These are phyloP conservation scores for Calliphora vomitoria DNA, from an alignment of 2,888 invertebrate species.

Conservation along the genomic window DNA sequence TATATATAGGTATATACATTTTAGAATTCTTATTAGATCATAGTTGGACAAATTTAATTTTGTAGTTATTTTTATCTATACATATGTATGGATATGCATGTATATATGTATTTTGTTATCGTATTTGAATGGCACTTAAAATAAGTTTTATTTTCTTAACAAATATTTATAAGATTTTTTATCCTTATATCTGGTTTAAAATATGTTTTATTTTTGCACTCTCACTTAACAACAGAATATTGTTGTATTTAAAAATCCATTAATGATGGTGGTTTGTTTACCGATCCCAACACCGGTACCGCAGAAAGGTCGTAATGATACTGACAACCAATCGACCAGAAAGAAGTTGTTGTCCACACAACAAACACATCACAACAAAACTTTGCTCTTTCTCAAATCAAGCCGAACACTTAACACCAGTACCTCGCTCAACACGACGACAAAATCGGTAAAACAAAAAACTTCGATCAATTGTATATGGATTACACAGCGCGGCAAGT, in stretches of 20 bases:
- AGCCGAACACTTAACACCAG: conserved; percentile 51
- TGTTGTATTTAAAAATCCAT: background rate
- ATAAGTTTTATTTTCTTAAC: background rate
- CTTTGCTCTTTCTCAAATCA: conserved; percentile 56
- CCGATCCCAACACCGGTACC: conserved; percentile 78
- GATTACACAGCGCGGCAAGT: no score
- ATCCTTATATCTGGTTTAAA: background rate
- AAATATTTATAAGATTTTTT: conserved; percentile 22
- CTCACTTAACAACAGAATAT: conserved; percentile 22
- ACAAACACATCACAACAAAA: conserved; percentile 32
- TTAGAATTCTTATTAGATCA: background rate
- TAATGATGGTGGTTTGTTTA: conserved; percentile 54
- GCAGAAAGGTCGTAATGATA: conserved; percentile 81
- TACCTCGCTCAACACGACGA: background rate
- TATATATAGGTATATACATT: background rate
- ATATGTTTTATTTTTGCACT: conserved; percentile 22
- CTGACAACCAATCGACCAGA: conserved; percentile 82
- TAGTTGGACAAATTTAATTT: background rate
- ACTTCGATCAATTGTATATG: no score
- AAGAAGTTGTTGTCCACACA: conserved; percentile 75
- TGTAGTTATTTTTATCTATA: background rate
- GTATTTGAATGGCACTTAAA: conserved; percentile 43
- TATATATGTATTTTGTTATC: background rate
- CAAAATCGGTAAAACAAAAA: background rate
- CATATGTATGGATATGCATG: background rate